Evolutionary conservation across 2,797 vertebrate genomes (phyloP), one percentile per base, ranked within the genome.

Genomic region (Tenualosa ilisha): DNA sequence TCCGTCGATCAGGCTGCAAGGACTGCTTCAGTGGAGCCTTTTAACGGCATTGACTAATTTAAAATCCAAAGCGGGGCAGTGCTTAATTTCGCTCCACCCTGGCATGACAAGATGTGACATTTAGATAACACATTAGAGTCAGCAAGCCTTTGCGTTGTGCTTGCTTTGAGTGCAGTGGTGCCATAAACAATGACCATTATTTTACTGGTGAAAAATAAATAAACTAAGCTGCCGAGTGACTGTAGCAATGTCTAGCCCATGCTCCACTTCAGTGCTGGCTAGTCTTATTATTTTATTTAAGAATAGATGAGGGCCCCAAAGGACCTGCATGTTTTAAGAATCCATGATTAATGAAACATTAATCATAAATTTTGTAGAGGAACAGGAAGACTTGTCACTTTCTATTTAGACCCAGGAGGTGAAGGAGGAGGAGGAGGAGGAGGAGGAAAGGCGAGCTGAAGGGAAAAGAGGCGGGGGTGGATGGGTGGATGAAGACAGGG

Each of bases 381-480:
- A 93, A 94, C 93, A 94, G 94, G 94, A 96, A 94, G 93, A 91
- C 89, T 90, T 96, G 95, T 95, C 94, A 94, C 92, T 94, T 93
- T 93, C 83, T 91, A 93, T 96, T 94, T 94, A 89, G 92, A 88
- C 90, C 92, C 87, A 90, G 91, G 92, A 92, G 72, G 72, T 15
- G 72, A n/a, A 85, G 82, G 37, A 50, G 61, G 85, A 68, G 51
- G 51, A 50, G 61, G 85, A 68, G 51, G 51, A 7, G 86, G 84
- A 82, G 86, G 86, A 79, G 87, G 88, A 91, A 89, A 88, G 49
- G 83, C 82, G 90, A 65, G 63, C 7, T 24, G 26, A 65, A 89
- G 90, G 92, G 92, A 91, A 86, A 90, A 85, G 89, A 89, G 87
- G 86, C 86, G 88, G 85, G 89, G 89, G 86, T 89, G 82, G 87